Base-by-base conservation (phyloP, 2,888 invertebrate species). In the Eristalis tenax region DNA sequence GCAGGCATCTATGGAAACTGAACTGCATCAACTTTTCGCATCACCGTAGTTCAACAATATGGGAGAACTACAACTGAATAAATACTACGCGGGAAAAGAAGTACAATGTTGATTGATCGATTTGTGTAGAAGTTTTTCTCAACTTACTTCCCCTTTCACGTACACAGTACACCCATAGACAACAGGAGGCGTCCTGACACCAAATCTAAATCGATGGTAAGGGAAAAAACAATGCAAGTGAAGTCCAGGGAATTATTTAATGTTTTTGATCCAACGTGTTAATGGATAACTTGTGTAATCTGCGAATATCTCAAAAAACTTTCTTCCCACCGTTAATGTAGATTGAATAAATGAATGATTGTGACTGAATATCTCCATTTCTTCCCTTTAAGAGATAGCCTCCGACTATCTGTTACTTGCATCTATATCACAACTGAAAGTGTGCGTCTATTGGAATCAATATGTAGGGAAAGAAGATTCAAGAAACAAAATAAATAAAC, bases 261-360 rank as follows among this genome's bases (percentile, higher is more conserved):
- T 89, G 89, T 85, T 63, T 88, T 83, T 88, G 88, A 88, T 89
- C 88, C 83, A 86, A 88, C 88, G 81, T 84, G 88, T 85, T 89
- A 89, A 89, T 89, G 89, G 89, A 89, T 89, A 89, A 89, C 89
- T 89, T 89, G 88, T 89, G 89, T 89, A 89, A 89, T 89, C 89
- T 88, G 86, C 83, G 89, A 89, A 88, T 89, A 88, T 85, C 82
- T 84, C 74, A 85, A 88, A 84, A 79, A 88, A 88, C 83, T 84
- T 88, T 79, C 63, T 61, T 78, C 66, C 78, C 73, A 38, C 26
- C 61, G 26, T 23, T 40, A 15, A 40, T 40, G 11, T 40, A 15
- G 13, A 40, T 40, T 40, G 40, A 15, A 40, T 40, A 40, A 40
- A 40, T 40, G 40, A 40, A 40, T 40, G 15, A 40, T 40, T 40